Evolutionary conservation across 2,113 vertebrate species (phyloP), one percentile per base, ranked within the genome.

Genomic region (Anser brachyrhynchus): DNA sequence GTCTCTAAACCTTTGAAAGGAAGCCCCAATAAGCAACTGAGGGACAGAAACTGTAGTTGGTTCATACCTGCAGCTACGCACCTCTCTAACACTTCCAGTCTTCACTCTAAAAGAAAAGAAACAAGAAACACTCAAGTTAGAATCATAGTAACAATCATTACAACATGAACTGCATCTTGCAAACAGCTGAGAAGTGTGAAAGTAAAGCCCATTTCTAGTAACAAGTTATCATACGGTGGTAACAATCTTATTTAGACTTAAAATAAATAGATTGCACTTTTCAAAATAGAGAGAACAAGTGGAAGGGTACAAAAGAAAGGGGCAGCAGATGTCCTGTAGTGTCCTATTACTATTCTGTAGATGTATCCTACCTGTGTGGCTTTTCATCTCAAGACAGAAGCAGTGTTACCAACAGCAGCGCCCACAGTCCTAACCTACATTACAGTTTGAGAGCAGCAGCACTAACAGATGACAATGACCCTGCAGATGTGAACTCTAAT

Each of bases 81-180:
- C 95, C 78, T 97, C 52, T 96, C 92, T 71, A 92, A 90, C 29
- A 0, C 96, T 97, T 96, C 90, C 95, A 96, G 92, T 97, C 97
- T 98, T 98, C 97, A 95, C 91, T 97, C 97, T 98, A 86, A 95
- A 98, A 97, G 54, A 92, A 4, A 96, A 95, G 70, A 39, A 91
- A 94, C 93, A 76, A 96, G 66, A 96, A 83, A 73, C 49, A 77
- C 4, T 18, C 26, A 61, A 69, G 70, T 71, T 72, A 86, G 58
- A 66, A 81, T 22, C 18, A 35, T 28, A 83, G 12, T 6, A 70
- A 64, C 35, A 57, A 49, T 39, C 23, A 73, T 49, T 43, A n/a
- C 49, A 71, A 67, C 18, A 21, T 2, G 5, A 91, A 61, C 37
- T 35, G 59, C 9, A 46, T 13, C 72, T 52, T 23, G n/a, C 25